phyloP scores from a whole-genome alignment of 2,888 invertebrate species.

The Chloroclysta siterata region DNA sequence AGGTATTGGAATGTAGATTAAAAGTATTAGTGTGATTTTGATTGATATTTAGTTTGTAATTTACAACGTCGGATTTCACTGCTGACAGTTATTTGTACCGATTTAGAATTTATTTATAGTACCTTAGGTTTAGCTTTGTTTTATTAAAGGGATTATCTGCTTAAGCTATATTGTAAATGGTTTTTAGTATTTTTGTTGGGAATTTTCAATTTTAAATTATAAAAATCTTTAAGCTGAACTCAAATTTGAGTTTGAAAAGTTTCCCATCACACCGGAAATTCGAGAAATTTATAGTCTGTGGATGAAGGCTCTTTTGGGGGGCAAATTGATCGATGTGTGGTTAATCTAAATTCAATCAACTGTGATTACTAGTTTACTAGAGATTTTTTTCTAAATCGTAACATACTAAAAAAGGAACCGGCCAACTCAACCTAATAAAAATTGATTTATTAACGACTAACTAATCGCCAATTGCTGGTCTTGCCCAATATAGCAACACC shows the following conservation, averaged over 20 bases:
- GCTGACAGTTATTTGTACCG: constrained; percentile 32
- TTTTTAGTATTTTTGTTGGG: not conserved
- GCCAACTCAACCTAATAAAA: constrained; percentile 3
- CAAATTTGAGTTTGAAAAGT: no score
- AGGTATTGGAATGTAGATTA: constrained; percentile 25
- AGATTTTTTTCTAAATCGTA: not conserved
- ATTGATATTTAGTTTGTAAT: constrained; percentile 35
- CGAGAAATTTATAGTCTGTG: no score
- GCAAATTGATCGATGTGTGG: no score
- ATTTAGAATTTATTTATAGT: constrained; percentile 27
- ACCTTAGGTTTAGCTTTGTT: not conserved
- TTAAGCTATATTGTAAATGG: not conserved
- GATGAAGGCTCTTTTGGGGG: no score
- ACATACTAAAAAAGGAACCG: not conserved
- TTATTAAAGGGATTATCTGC: not conserved
- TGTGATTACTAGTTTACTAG: not conserved
- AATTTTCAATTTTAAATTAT: not conserved
- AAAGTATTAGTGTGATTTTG: constrained; percentile 17
- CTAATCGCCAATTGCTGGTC: constrained; percentile 4
- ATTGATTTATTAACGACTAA: constrained; percentile 5
- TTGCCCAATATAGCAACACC: constrained; percentile 21
- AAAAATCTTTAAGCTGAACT: not conserved
- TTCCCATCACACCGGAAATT: no score
- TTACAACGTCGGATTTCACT: constrained; percentile 28
- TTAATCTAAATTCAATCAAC: no score